Evolutionary conservation across 2,888 invertebrate genomes (phyloP), one percentile per base, ranked within the genome.

Genomic region (Oscheius sp.): DNA sequence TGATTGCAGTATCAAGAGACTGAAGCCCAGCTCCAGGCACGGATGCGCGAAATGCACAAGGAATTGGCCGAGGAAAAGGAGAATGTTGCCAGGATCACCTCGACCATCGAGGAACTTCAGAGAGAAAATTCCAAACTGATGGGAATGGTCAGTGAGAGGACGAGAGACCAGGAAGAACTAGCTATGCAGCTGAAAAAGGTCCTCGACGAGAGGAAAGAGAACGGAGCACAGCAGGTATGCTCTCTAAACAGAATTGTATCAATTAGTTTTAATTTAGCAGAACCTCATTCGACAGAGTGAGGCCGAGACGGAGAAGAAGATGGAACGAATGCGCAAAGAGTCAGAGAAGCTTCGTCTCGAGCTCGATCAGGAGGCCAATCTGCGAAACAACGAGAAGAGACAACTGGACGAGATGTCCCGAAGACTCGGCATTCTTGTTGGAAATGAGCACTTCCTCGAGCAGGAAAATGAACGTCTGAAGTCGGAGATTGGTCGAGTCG

Each of bases 291-390:
- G 78, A 55, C 80, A 79, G 11, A 80, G 72, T 10, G 90, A 94
- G 86, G 94, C 95, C 0, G 93, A 94, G 65, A 91, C 96, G 82
- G 93, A 93, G 78, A 92, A 95, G 80, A 95, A 96, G 90, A 90
- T 95, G 78, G 94, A 95, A 55, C 83, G 78, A 53, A 74, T 80
- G 37, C 76, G 84, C 63, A 81, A 82, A 65, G 59, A 70, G 73
- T 42, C 77, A 9, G 83, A 83, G 11, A 76, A 80, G 10, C 62
- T 74, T 2, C 53, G 75, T 10, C 72, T 76, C 4, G 81, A 81
- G 29, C 60, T 78, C 9, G 79, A 79, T 13, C 33, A 75, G 21
- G 83, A 83, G 57, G 74, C 75, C 21, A 78, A 76, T 51, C 70
- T 74, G 48, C 53, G 79, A 35, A 70, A 74, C 1, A 76, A 76